A percentile compares a stretch with the other conserved stretches of the same genome.
These are phyloP conservation scores for Neotoxoptera formosana DNA, from an alignment of 1,140 invertebrate species.

Conservation along the genomic window DNA sequence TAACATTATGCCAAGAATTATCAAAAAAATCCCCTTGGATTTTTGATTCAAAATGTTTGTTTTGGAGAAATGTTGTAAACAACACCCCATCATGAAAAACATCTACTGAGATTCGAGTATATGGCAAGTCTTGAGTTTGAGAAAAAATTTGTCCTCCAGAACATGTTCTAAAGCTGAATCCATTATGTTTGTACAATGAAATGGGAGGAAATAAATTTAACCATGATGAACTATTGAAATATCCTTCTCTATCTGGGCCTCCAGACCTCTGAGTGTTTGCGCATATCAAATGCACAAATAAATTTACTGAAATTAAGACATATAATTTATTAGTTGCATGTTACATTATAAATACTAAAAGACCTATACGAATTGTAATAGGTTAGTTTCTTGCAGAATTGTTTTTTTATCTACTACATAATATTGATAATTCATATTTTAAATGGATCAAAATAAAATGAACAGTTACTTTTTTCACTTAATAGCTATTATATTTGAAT, in stretches of 20 bases:
- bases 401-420: background rate
- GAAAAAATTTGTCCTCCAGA: constrained; percentile 77
- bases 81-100: constrained; percentile 73
- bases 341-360: background rate
- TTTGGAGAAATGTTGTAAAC: constrained; percentile 70
- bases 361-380: background rate
- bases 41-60: constrained; percentile 69
- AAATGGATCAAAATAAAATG: background rate
- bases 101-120: constrained; percentile 59
- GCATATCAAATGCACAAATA: constrained; percentile 47
- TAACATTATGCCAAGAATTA: constrained; percentile 83
- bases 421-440: background rate
- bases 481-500: background rate
- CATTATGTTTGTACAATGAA: constrained; percentile 75
- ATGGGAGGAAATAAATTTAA: constrained; percentile 75
- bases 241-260: constrained; percentile 72
- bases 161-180: constrained; percentile 82
- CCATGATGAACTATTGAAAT: constrained; percentile 81
- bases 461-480: background rate
- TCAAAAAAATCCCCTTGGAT: constrained; percentile 75
- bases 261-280: constrained; percentile 34
- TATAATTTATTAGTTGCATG: background rate
- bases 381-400: background rate
- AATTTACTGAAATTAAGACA: constrained; percentile 22
- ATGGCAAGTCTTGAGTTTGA: constrained; percentile 69